Base-by-base conservation (phyloP, 2,797 vertebrate species). In the Allobates femoralis region DNA sequence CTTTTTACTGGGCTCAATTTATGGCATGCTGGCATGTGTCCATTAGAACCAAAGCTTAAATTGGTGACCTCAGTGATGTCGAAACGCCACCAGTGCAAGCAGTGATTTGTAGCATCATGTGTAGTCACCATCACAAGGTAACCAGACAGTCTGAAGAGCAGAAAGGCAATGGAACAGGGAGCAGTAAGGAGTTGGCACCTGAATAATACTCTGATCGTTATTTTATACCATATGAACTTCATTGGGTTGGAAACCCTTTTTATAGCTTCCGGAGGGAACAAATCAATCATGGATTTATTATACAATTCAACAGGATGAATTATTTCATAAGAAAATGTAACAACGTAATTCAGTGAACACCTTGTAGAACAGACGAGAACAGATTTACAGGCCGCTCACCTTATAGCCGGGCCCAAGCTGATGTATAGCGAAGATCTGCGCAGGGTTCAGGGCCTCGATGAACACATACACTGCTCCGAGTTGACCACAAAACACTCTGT, bases 361-460 rank as follows among this genome's bases (percentile, higher is more conserved):
- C 21, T 23, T 4, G 3, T 0, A 8, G 19, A 37, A 37, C 32
- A 69, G 34, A 30, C 3, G 26, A 26, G 6, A 2, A 62, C 66
- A 71, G 3, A 5, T 7, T 18, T 26, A 5, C 32, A 64, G 50
- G 6, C 4, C 30, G 78, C 73, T 86, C 95, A 99, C 98, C 97
- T 98, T 99, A 94, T 98, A 99, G 89, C 97, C 96, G 85, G 97
- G 96, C 91, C 98, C 98, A 60, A 99, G 95, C 90, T 99, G 98
- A 95, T 99, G 98, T 95, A 99, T 96, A 93, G 98, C 98, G 94
- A 99, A 99, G 94, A 99, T 98, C 93, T 99, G 98, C 16, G 97
- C 96, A 0, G 98, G 98, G 92, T 98, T 99, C 90, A 99, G 97
- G 30, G 98, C 96, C 92, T 99, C 98, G 53, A 96, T 96, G 93